Evolutionary conservation across 2,888 invertebrate species (phyloP), one percentile per base, ranked within the genome.

Genomic region (Neocrepidodera transversa): DNA sequence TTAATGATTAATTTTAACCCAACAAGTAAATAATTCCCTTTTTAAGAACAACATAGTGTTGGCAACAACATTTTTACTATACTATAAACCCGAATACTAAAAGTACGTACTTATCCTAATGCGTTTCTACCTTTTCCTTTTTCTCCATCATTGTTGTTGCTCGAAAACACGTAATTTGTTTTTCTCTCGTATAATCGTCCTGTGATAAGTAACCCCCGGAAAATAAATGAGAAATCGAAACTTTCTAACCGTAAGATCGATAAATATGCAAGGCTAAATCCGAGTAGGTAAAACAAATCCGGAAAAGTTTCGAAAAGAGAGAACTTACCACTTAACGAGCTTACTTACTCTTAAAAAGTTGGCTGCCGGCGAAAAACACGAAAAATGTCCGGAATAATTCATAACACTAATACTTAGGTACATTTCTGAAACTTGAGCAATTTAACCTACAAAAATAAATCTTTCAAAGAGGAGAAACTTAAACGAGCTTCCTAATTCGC

Each of bases 311-410:
- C 20, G 18, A 20, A 30, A 26, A 13, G 40, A 26, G 32, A 38
- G 14, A 43, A 43, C 52, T 43, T 52, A 52, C 26, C 43, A 32
- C 52, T 32, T 45, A 45, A 45, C 45, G 45, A 45, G 45, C 45
- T 45, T 14, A 26, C 45, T 45, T 14, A 16, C 28, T 26, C 45
- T 20, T 10, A 43, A 42, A 53, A 53, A 53, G 38, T 53, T 53
- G n/a, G 26, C 38, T 26, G 26, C 38, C 35, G 30, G 32, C 13
- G 45, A 51, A 58, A 55, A 62, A 58, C 55, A 51, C 38, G 54
- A 62, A 50, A 62, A 62, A 58, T 54, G 38, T 38, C 32, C 30
- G 38, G 57, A 45, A 50, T 62, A 62, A 58, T 54, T 62, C 51
- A 58, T 54, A 58, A 58, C 54, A 42, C 47, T 62, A 58, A 62